These are phyloP conservation scores for Speoplatyrhinus poulsoni DNA, from an alignment of 2,113 vertebrate genomes.

Conservation along the genomic window DNA sequence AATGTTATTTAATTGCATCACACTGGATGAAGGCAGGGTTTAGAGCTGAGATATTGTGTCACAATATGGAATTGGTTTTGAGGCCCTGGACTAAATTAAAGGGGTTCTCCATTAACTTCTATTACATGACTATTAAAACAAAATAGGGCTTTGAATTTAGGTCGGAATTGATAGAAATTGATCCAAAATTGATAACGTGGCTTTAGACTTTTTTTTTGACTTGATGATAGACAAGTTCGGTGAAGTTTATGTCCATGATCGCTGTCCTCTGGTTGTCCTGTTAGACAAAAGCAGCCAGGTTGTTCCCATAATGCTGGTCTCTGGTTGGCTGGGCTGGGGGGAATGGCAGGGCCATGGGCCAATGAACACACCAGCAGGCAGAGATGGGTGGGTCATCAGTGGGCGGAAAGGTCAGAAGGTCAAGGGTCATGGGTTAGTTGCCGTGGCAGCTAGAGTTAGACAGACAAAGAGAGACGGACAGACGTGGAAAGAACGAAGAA, in stretches of 20 bases:
- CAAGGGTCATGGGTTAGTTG: constrained; percentile 99
- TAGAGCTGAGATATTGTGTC: constrained; percentile 79
- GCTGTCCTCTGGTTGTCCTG: constrained; percentile 63
- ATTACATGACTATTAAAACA: constrained; percentile 7
- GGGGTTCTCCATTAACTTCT: constrained; percentile 27
- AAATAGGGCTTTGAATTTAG: constrained; percentile 28
- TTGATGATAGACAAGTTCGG: constrained; percentile 52
- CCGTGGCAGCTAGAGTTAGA: constrained; percentile 99
- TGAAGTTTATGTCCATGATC: constrained; percentile 57
- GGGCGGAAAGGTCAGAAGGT: constrained; percentile 99
- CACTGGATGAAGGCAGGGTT: constrained; percentile 89
- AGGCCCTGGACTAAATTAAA: constrained; percentile 39
- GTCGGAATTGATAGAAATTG: constrained; percentile 20
- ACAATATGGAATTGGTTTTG: constrained; percentile 30
- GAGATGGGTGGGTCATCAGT: constrained; percentile 99
- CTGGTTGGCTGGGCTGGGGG: constrained; percentile 66
- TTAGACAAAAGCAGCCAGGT: constrained; percentile 66
- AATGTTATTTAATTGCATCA: constrained; percentile 85
- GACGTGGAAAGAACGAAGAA: constrained; percentile 71
- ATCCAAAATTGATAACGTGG: constrained; percentile 14
- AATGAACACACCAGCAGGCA: constrained; percentile 98
- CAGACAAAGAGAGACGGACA: constrained; percentile 80
- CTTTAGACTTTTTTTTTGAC: constrained; percentile 49
- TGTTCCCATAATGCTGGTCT: constrained; percentile 67
- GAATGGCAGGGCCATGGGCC: constrained; percentile 85